Evolutionary conservation across 2,888 invertebrate genomes (phyloP).

Genomic region (Orthosia cruda): DNA sequence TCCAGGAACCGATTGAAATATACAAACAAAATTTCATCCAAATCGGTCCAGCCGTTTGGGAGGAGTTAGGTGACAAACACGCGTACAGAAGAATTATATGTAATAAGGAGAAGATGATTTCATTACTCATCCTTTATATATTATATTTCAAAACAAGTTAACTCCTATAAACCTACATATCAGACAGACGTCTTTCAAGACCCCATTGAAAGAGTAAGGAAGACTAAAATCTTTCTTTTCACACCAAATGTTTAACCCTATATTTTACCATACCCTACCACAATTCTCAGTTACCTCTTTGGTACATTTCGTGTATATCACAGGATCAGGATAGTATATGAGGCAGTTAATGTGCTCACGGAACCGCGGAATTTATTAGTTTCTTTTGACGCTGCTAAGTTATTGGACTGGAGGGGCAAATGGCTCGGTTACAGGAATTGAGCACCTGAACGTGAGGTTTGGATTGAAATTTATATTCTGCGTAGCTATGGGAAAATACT

Average conservation of each 20-base stretch:
- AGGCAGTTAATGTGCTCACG: slow-evolving; percentile 16
- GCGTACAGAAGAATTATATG: no score
- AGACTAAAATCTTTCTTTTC: not conserved
- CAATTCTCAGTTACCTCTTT: not conserved
- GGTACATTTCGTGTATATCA: slow-evolving; percentile 25
- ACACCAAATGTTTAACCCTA: not conserved
- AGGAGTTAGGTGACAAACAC: no score
- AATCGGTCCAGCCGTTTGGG: no score
- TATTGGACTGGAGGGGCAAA: slow-evolving; percentile 28
- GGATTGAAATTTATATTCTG: slow-evolving; percentile 13
- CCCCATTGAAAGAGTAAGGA: no score
- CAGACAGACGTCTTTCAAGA: no score
- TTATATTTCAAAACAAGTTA: no score
- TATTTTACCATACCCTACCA: not conserved
- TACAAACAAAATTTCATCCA: no score
- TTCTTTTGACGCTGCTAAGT: slow-evolving; percentile 46
- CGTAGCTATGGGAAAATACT: no score
- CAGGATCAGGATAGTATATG: slow-evolving; percentile 22
- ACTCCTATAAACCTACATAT: no score
- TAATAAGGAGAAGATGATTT: no score
- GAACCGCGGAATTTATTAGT: slow-evolving; percentile 39
- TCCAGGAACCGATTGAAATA: no score
- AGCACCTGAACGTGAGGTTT: slow-evolving; percentile 16
- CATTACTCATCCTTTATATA: no score
- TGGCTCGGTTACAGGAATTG: slow-evolving; percentile 18